Percentiles rank a stretch among this genome's conserved stretches.
These are phyloP conservation scores for Chiridota heheva DNA, from an alignment of 35 echinoderm and acorn worm genomes.

Conservation along the genomic window DNA sequence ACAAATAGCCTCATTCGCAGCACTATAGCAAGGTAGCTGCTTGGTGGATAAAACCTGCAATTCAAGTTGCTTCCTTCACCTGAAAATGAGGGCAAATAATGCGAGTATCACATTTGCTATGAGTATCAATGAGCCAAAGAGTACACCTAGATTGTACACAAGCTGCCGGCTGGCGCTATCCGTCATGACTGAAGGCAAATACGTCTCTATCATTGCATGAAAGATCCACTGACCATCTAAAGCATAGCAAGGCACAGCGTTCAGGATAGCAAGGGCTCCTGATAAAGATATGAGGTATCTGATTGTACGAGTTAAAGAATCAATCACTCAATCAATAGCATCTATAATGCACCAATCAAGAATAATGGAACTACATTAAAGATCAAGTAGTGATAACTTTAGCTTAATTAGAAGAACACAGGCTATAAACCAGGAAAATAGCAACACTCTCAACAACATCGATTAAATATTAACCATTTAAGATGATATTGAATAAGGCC, in stretches of 20 bases:
- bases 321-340: neutral
- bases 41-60: too few relatives aligned
- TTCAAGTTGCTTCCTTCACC: slow-evolving; percentile 27
- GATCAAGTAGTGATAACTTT: too few relatives aligned
- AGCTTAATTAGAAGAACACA: too few relatives aligned
- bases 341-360: too few relatives aligned
- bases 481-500: too few relatives aligned
- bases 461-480: too few relatives aligned
- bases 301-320: slow-evolving; percentile 15
- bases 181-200: slow-evolving; percentile 46
- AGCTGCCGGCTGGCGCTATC: slow-evolving; percentile 67
- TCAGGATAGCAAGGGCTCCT: slow-evolving; percentile 89
- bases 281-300: slow-evolving; percentile 97
- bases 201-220: slow-evolving; percentile 71
- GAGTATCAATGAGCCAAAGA: slow-evolving; percentile 85
- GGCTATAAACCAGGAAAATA: too few relatives aligned
- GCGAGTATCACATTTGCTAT: slow-evolving; percentile 83
- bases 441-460: too few relatives aligned
- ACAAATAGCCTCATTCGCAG: too few relatives aligned
- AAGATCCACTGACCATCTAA: slow-evolving; percentile 95
- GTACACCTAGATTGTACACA: slow-evolving; percentile 59
- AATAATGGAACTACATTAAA: too few relatives aligned
- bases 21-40: too few relatives aligned
- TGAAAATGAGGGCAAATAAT: slow-evolving; percentile 67
- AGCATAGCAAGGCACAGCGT: slow-evolving; percentile 93